Conservation (phyloP, 2,888 invertebrate species). For the Podotricha telesiphe region DNA sequence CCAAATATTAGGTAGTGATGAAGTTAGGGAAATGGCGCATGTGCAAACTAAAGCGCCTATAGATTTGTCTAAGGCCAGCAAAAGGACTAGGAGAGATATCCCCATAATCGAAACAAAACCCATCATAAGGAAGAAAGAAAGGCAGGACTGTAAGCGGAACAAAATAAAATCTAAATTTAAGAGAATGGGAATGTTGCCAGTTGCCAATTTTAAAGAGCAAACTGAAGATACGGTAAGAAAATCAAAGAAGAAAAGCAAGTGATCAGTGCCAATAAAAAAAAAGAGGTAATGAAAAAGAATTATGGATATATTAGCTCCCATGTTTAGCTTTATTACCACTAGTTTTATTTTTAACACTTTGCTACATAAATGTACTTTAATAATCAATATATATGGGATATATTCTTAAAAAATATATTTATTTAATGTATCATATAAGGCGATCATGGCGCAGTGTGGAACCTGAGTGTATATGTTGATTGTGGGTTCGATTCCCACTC, state of each 20-base stretch:
- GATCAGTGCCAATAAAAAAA: background rate
- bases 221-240: constrained; percentile 3
- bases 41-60: constrained; percentile 3
- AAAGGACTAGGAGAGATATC: constrained; percentile 23
- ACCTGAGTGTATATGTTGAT: too few relatives aligned
- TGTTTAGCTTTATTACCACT: too few relatives aligned
- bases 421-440: too few relatives aligned
- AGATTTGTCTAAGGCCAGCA: constrained; percentile 1
- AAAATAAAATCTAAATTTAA: constrained; percentile 58
- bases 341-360: too few relatives aligned
- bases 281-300: too few relatives aligned
- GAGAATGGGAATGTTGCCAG: constrained; percentile 56
- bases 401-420: too few relatives aligned
- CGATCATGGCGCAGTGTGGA: too few relatives aligned
- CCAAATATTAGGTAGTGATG: background rate
- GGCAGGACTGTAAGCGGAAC: constrained; percentile 51
- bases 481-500: too few relatives aligned
- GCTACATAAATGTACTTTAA: background rate
- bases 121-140: constrained; percentile 42
- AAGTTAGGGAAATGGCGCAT: constrained; percentile 8
- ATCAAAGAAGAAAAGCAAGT: background rate
- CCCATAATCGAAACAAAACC: constrained; percentile 15
- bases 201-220: constrained; percentile 55
- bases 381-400: background rate
- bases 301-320: too few relatives aligned